These are phyloP conservation scores for Conopomorpha cramerella DNA, from an alignment of 1,140 invertebrate genomes.

Conservation along the genomic window DNA sequence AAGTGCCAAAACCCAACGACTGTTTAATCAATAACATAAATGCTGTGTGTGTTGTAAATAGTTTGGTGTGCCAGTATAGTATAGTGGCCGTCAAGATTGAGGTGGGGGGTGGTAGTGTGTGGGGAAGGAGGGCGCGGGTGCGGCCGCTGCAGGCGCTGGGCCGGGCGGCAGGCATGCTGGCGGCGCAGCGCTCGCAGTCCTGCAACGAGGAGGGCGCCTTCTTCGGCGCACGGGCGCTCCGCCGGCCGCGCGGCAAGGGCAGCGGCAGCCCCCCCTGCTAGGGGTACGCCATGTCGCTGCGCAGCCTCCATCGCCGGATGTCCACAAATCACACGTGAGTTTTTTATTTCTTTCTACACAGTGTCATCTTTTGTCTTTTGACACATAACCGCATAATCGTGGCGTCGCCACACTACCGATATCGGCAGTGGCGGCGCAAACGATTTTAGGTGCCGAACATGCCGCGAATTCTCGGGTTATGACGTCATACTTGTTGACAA, in stretches of 20 bases:
- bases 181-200: slow-evolving; percentile 52
- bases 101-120: slow-evolving; percentile 45
- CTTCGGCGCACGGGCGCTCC: slow-evolving; percentile 54
- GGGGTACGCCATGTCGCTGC: slow-evolving; percentile 63
- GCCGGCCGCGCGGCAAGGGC: slow-evolving; percentile 50
- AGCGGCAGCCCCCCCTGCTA: slow-evolving; percentile 55
- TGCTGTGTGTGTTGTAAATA: slow-evolving; percentile 7
- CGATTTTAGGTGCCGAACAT: neutral
- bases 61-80: slow-evolving; percentile 3
- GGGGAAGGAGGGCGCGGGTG: slow-evolving; percentile 47
- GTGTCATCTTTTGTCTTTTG: neutral
- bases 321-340: slow-evolving; percentile 55
- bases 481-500: neutral
- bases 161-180: slow-evolving; percentile 42
- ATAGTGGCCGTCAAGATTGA: slow-evolving; percentile 36
- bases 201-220: slow-evolving; percentile 60
- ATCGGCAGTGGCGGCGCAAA: neutral
- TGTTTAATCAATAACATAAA: neutral
- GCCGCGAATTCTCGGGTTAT: neutral
- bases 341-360: slow-evolving; percentile 3
- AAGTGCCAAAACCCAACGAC: no score
- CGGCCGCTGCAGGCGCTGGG: slow-evolving; percentile 33
- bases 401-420: neutral
- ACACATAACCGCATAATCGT: neutral
- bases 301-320: slow-evolving; percentile 57